Base-by-base conservation (phyloP, 2,113 vertebrate genomes). In the Myanophis thanlyinensis region DNA sequence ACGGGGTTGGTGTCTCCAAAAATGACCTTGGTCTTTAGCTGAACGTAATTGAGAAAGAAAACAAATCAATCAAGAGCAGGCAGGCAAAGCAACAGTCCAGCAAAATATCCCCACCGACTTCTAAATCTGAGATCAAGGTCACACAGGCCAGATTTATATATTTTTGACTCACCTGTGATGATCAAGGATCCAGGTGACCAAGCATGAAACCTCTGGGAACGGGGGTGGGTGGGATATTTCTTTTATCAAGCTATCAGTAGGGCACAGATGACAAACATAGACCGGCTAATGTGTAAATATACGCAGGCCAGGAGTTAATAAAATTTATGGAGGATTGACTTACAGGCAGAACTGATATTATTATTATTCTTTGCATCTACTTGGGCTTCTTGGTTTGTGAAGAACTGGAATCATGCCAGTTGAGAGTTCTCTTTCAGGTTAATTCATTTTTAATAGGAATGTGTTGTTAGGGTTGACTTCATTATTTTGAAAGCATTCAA, bases 1-100 rank as follows among this genome's bases (percentile, higher is more conserved):
- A 93, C 94, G 0, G 97, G 97, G 30, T 93, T 97, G 44, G 96
- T 94, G 0, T 95, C 96, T 10, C 94, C 30, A 1, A 8, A 40
- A n/a, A 91, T 87, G 10, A 94, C 25, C 0, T 46, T 27, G 10
- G 97, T 97, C 73, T 48, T 93, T 40, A 96, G 95, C 97, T 97
- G 93, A 91, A 51, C 88, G 94, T 5, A 90, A 85, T 44, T 10
- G 49, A 67, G n/a, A 93, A 89, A 46, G 46, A 84, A 46, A 40
- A 93, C 44, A 95, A n/a, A 11, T 54, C 35, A 88, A 1, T 5
- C 56, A 51, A 85, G 46, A 62, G n/a, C 49, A 54, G 25, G 4
- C n/a, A 25, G 49, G 59, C 27, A 25, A 73, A 49, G n/a, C n/a
- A 48, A 56, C 0, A 23, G 1, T 7, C 47, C 22, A 90, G 47